Percentiles rank a stretch among this genome's conserved stretches.
These are phyloP conservation scores for Hymenopus coronatus DNA, from an alignment of 2,888 invertebrate species.

Conservation along the genomic window DNA sequence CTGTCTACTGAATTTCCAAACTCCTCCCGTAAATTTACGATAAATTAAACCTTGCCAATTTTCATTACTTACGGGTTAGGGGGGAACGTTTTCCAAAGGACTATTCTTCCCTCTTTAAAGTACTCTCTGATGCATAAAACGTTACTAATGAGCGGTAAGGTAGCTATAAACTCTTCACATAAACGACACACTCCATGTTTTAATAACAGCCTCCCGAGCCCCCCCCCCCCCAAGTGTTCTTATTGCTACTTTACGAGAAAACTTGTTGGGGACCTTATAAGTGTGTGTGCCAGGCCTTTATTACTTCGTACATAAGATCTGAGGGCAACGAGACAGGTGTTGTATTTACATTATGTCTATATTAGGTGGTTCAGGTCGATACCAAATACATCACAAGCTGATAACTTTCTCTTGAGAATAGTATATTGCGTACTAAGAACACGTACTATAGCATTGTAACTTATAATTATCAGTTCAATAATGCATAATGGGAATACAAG, in stretches of 20 bases:
- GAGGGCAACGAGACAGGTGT: no score
- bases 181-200: neutral
- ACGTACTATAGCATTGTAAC: no score
- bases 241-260: neutral
- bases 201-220: neutral
- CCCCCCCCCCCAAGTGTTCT: neutral
- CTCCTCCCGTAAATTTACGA: neutral
- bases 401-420: no score
- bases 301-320: no score
- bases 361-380: no score
- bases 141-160: neutral
- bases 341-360: no score
- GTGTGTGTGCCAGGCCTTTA: no score
- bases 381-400: no score
- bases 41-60: constrained; percentile 18
- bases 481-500: no score
- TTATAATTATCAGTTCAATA: no score
- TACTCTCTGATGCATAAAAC: neutral
- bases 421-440: no score
- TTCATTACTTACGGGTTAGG: constrained; percentile 2
- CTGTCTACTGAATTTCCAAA: neutral
- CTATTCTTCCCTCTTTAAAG: neutral
- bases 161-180: neutral
- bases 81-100: neutral
- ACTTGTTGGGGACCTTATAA: neutral